Evolutionary conservation across 2,113 vertebrate genomes (phyloP), one percentile per base, ranked within the genome.

Genomic region (Arenaria interpres): DNA sequence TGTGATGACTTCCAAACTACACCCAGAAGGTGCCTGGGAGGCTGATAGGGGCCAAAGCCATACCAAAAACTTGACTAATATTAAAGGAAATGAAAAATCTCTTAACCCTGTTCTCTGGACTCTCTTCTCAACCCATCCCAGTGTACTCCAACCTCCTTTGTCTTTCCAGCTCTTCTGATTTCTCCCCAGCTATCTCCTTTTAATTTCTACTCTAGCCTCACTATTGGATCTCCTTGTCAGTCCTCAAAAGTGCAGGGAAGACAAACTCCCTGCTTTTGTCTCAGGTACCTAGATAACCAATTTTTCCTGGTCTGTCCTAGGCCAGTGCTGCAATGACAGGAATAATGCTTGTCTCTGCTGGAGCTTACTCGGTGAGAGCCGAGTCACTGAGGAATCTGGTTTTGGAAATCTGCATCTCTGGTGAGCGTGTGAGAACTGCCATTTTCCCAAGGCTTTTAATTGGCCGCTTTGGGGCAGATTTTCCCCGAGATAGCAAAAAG

Each of bases 361-460:
- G 39, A 63, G 39, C 16, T 1, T n/a, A 46, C 27, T 23, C 2
- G 0, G 30, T 64, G 83, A 92, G 57, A 93, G 15, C 6, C 0
- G 0, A 80, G 24, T 64, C 90, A 64, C 76, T 39, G 39, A 85
- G 90, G 85, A 93, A 87, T 59, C 37, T 86, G 24, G 46, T 50
- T 93, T 86, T 76, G 76, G 88, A 93, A 94, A 90, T 93, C 85
- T 96, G 56, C 78, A 46, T 96, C 82, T 80, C 85, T 41, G 63
- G 90, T 74, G 95, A 93, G 51, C 5, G 1, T 88, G 54, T 71
- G 75, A 95, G 79, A 91, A 59, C 27, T 90, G 85, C 63, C 79
- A 74, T 96, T 96, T 93, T 86, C 92, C 92, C 85, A 60, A 88
- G 88, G 68, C 75, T 93, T 96, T 88, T 96, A 97, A 95, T 96